Conservation (phyloP, 2,113 vertebrate genomes). For the Melanerpes aurifrons region DNA sequence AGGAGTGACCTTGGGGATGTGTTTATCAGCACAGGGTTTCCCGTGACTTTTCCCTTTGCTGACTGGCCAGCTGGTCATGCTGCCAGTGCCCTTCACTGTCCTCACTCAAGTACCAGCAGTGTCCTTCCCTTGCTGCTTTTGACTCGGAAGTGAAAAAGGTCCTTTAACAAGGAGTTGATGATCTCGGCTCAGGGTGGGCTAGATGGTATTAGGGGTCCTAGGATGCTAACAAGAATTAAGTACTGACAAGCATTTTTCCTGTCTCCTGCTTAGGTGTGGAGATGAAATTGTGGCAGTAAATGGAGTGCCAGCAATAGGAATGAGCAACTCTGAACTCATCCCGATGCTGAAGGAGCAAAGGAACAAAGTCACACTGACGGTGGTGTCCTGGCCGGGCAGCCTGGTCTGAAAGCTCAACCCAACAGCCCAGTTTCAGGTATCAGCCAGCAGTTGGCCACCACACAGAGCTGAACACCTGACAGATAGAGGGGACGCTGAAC, state of each 20-base stretch:
- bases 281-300: conserved; percentile 95
- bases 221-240: too few relatives aligned
- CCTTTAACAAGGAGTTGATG: background rate
- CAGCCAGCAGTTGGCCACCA: background rate
- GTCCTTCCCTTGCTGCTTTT: background rate
- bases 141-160: background rate
- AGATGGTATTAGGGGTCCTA: background rate
- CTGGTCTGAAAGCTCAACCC: conserved; percentile 72
- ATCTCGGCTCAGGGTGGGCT: background rate
- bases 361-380: conserved; percentile 89
- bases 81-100: background rate
- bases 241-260: background rate
- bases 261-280: conserved; percentile 81
- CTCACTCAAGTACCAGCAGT: background rate
- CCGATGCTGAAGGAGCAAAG: conserved; percentile 93
- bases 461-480: background rate
- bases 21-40: background rate
- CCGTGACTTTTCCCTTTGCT: background rate
- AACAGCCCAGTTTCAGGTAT: rapidly evolving
- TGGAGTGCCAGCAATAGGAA: conserved; percentile 85
- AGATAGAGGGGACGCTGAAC: background rate
- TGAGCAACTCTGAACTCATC: conserved; percentile 92
- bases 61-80: background rate
- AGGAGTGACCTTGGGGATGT: background rate
- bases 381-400: conserved; percentile 93